phyloP scores from a whole-genome alignment of 2,113 vertebrate species.

The Amphiprion ocellaris region DNA sequence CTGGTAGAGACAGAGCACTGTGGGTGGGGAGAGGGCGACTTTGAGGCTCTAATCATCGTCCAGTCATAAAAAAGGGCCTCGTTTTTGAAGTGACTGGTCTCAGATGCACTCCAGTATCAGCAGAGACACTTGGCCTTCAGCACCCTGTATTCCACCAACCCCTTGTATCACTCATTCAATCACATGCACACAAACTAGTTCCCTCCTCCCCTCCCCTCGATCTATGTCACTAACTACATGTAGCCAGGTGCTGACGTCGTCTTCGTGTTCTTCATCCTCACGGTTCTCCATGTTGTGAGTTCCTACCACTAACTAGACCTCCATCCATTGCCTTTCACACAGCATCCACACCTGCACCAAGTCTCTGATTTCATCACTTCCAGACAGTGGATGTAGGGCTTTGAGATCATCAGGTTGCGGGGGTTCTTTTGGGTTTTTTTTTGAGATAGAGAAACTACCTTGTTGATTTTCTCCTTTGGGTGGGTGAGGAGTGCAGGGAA shows the following conservation, averaged over 20 bases:
- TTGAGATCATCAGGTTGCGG: too few species aligned
- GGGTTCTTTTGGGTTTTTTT: too few species aligned
- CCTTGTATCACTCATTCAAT: conserved; percentile 20
- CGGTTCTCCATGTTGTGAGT: conserved; percentile 18
- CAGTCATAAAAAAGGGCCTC: conserved; percentile 81
- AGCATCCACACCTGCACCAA: conserved; percentile 76
- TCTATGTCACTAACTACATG: conserved; percentile 7
- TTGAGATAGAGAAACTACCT: conserved; percentile 82
- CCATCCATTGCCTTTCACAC: conserved; percentile 49
- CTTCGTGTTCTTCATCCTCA: conserved; percentile 58
- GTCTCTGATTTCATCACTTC: conserved; percentile 93
- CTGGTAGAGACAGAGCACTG: conserved; percentile 83
- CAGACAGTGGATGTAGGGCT: conserved; percentile 54
- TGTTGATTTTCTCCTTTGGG: conserved; percentile 99
- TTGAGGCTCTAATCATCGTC: conserved; percentile 91
- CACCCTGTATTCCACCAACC: conserved; percentile 85
- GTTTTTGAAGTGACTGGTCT: conserved; percentile 84
- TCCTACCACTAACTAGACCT: conserved; percentile 13
- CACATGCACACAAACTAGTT: conserved; percentile 27
- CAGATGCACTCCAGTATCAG: conserved; percentile 96
- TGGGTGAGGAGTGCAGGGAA: conserved; percentile 97
- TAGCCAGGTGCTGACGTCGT: conserved; percentile 8
- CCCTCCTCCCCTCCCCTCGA: background rate
- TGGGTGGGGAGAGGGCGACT: conserved; percentile 83
- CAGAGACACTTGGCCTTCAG: conserved; percentile 84